Conservation (phyloP, 2,113 vertebrate species). For the Xiphophorus hellerii region DNA sequence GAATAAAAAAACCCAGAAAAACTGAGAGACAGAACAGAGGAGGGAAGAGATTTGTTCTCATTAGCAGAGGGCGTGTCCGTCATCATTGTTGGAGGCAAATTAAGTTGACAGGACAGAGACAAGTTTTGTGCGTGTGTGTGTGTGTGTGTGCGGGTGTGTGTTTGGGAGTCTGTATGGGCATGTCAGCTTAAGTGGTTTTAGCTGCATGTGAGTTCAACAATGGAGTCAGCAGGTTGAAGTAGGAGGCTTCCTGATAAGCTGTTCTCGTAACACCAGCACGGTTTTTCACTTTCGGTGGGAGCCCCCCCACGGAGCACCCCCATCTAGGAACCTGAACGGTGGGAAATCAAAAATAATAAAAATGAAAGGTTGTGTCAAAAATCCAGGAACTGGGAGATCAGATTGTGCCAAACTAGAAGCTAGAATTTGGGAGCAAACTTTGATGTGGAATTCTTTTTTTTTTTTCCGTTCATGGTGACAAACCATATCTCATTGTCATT, state of each 20-base stretch:
- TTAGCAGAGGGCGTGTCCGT: constrained; percentile 68
- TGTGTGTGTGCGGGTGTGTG: constrained; percentile 25
- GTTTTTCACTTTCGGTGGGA: constrained; percentile 26
- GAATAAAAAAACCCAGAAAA: constrained; percentile 20
- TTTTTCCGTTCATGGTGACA: too few relatives aligned
- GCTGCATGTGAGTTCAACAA: constrained; percentile 38
- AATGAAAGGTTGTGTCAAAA: background rate
- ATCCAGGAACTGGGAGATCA: background rate
- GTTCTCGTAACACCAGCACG: constrained; percentile 16
- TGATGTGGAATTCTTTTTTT: too few relatives aligned
- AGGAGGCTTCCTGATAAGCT: constrained; percentile 41
- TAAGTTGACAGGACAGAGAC: constrained; percentile 67
- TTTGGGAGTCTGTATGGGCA: constrained; percentile 19
- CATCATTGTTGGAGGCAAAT: constrained; percentile 56
- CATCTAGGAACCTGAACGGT: constrained; percentile 16
- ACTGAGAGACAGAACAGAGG: constrained; percentile 38
- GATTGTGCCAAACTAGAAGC: too few relatives aligned
- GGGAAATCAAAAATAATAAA: constrained; percentile 23
- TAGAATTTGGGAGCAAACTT: too few relatives aligned
- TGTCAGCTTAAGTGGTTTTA: constrained; percentile 24
- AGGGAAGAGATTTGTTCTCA: constrained; percentile 62
- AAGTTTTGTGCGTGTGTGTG: constrained; percentile 46
- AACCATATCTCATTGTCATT: too few relatives aligned
- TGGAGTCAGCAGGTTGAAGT: constrained; percentile 37
- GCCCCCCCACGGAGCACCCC: background rate